Evolutionary conservation across 1,140 invertebrate species (phyloP).

Genomic region (Drosophila simulans): DNA sequence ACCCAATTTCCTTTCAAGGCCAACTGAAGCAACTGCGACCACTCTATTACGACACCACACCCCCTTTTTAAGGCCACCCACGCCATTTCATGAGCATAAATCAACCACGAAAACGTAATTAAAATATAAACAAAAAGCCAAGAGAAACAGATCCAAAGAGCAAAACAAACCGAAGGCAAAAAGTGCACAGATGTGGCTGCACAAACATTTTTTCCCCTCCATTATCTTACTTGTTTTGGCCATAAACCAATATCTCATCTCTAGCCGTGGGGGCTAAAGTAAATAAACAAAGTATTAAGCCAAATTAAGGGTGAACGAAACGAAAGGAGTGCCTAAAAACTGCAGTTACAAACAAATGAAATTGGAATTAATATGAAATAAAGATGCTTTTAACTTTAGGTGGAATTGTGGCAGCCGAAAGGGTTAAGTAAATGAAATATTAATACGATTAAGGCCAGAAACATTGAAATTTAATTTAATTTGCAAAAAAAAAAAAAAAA

Average conservation of each 20-base stretch:
- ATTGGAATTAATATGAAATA: slow-evolving; percentile 12
- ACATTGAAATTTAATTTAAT: slow-evolving; percentile 59
- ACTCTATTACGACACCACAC: slow-evolving; percentile 22
- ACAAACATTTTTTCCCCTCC: slow-evolving; percentile 34
- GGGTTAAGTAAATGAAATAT: slow-evolving; percentile 36
- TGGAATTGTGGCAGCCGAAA: slow-evolving; percentile 14
- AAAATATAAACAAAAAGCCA: slow-evolving; percentile 72
- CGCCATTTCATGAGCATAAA: slow-evolving; percentile 60
- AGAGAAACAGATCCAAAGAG: slow-evolving; percentile 12
- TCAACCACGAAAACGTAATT: slow-evolving; percentile 75
- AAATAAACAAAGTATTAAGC: slow-evolving; percentile 37
- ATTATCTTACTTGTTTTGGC: slow-evolving; percentile 18
- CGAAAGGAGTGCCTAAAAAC: neutral
- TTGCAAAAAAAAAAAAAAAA: slow-evolving; percentile 48
- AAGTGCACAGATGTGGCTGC: slow-evolving; percentile 68
- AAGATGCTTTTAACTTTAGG: slow-evolving; percentile 26
- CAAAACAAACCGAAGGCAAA: slow-evolving; percentile 61
- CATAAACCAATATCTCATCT: slow-evolving; percentile 56
- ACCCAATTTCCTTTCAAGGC: slow-evolving; percentile 40
- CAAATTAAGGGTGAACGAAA: slow-evolving; percentile 36
- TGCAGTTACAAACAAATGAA: slow-evolving; percentile 37
- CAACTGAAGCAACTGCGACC: slow-evolving; percentile 35
- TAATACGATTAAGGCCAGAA: slow-evolving; percentile 33
- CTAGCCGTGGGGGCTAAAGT: slow-evolving; percentile 22
- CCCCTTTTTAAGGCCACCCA: neutral